A percentile compares a stretch with the other conserved stretches of the same genome.
These are phyloP conservation scores for Bradypodion pumilum DNA, from an alignment of 2,797 vertebrate species.

Conservation along the genomic window DNA sequence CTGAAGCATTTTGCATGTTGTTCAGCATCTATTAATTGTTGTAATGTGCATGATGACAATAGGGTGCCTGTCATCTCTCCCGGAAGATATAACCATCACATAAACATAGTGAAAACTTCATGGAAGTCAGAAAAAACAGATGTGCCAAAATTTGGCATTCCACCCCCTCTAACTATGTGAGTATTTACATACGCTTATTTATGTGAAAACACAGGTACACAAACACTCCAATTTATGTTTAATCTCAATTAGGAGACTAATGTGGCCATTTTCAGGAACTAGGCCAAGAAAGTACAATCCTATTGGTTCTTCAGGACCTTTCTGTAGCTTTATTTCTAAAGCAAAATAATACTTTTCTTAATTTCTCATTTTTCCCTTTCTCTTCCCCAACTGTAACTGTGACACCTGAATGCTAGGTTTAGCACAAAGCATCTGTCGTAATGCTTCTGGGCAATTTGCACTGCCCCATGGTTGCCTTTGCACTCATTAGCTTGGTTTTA, in stretches of 20 bases:
- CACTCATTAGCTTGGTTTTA: too few species aligned
- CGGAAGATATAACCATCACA: neutral
- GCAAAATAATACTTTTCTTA: too few species aligned
- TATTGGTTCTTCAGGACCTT: neutral
- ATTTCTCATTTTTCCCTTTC: too few species aligned
- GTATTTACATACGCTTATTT: neutral
- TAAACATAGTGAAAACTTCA: neutral
- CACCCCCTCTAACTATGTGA: neutral
- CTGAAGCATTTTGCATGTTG: neutral
- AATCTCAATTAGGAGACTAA: too few species aligned
- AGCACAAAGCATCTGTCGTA: too few species aligned
- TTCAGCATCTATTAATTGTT: neutral
- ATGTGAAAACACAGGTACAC: neutral
- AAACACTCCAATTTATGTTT: too few species aligned
- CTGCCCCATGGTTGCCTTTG: too few species aligned
- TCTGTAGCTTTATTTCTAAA: too few species aligned
- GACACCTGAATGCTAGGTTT: too few species aligned
- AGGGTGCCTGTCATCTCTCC: constrained; percentile 10
- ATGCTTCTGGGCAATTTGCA: too few species aligned
- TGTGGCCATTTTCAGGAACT: neutral
- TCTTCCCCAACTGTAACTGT: too few species aligned
- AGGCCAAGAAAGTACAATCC: neutral
- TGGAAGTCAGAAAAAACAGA: neutral
- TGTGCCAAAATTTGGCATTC: neutral
- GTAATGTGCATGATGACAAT: neutral